Base-by-base conservation (phyloP, 2,797 vertebrate species). In the Diplodus puntazzo region DNA sequence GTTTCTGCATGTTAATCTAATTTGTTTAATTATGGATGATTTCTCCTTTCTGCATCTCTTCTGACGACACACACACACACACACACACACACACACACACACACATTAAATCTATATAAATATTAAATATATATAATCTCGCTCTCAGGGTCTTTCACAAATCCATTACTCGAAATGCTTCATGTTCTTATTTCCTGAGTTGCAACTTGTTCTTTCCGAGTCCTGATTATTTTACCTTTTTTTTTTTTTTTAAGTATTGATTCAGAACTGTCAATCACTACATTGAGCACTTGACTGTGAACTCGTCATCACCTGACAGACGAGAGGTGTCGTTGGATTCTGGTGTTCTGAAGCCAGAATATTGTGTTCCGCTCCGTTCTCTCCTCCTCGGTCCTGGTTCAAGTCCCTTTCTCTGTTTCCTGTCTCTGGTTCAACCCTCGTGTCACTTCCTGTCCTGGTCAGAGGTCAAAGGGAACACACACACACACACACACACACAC, bases 261-360 rank as follows among this genome's bases (percentile, higher is more conserved):
- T 86, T 90, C 87, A 90, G 91, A 91, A 95, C 94, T 90, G 92
- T 96, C 95, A 97, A 96, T 99, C 97, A 98, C 97, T 99, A 98
- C 98, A 97, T 95, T 95, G 90, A 96, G 96, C 96, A 96, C 96
- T 96, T 97, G 96, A 97, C 96, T 97, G 97, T 98, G 97, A 97
- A 97, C 88, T 70, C 6, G 42, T 76, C 82, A 53, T 83, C 67
- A n/a, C 20, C 79, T 27, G 59, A 77, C 81, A 73, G 48, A 69
- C 4, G 8, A 73, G 71, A 69, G 13, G 48, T 46, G 79, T 95
- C 93, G 80, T 95, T 94, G 4, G 21, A 69, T 73, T 52, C 55
- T 62, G 77, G 46, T n/a, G 30, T 60, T 75, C 69, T 42, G 20
- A n/a, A 49, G 53, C 58, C 76, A 49, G 27, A 65, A 61, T 23